Conservation (phyloP, 2,888 invertebrate species). For the Aproaerema taeniolella region DNA sequence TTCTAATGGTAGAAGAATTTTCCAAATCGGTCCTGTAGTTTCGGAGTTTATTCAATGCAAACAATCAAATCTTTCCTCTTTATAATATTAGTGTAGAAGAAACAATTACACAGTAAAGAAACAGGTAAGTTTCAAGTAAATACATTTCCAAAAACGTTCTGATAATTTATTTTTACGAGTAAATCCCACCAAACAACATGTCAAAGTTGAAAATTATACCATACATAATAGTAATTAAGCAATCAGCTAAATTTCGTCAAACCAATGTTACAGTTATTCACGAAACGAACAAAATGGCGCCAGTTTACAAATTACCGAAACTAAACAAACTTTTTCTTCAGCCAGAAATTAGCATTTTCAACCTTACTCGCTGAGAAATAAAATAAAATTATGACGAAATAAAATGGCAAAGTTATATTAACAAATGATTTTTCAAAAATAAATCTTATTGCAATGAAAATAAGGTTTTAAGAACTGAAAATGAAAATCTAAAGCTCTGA, state of each 20-base stretch:
- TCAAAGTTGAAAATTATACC: slow-evolving; percentile 42
- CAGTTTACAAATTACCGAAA: slow-evolving; percentile 36
- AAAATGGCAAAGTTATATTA: slow-evolving; percentile 13
- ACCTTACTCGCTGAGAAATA: slow-evolving; percentile 21
- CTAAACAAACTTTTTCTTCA: slow-evolving; percentile 20
- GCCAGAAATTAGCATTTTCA: slow-evolving; percentile 17
- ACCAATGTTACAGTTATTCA: slow-evolving; percentile 65
- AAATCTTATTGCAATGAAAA: slow-evolving; percentile 1
- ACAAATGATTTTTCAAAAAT: too few species aligned
- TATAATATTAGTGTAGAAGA: too few species aligned
- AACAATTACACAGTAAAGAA: too few species aligned
- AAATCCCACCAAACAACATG: slow-evolving; percentile 31
- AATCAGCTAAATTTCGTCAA: slow-evolving; percentile 63
- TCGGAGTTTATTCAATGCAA: too few species aligned
- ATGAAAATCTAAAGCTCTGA: slow-evolving; percentile 23
- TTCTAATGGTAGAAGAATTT: too few species aligned
- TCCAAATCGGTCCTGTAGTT: too few species aligned
- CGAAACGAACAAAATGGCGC: slow-evolving; percentile 48
- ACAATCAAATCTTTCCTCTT: too few species aligned
- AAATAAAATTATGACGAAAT: too few species aligned
- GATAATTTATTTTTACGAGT: too few species aligned
- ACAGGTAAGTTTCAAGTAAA: too few species aligned
- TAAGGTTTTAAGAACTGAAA: neutral
- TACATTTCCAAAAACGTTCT: too few species aligned
- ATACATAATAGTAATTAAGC: slow-evolving; percentile 59